Evolutionary conservation across 2,797 vertebrate species (phyloP).

Genomic region (Pterois miles): DNA sequence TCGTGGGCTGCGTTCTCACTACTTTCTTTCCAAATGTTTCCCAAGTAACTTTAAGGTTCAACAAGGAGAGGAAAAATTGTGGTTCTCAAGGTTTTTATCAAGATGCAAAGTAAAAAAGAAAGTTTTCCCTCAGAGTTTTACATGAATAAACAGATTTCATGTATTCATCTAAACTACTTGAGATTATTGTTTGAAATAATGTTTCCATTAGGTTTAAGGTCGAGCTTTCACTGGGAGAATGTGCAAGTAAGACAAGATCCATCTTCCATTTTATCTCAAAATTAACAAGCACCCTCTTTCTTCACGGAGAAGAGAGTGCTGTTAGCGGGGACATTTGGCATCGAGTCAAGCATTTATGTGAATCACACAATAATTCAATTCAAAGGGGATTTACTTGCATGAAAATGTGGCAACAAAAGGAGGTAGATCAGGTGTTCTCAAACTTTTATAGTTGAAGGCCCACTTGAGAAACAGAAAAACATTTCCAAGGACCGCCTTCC

Average conservation of each 20-base stretch:
- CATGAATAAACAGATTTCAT: not conserved
- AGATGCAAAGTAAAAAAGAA: not conserved
- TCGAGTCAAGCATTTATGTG: not conserved
- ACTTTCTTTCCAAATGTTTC: not conserved
- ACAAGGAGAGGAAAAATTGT: constrained; percentile 11
- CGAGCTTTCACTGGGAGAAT: not conserved
- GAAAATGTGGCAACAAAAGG: not conserved
- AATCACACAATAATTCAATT: not conserved
- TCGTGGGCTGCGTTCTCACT: not conserved
- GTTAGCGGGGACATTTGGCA: not conserved
- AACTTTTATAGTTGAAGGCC: not conserved
- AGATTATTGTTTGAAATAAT: not conserved
- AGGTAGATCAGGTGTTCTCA: not conserved
- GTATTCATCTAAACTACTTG: not conserved
- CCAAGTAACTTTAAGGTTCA: not conserved
- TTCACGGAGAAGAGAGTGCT: not conserved
- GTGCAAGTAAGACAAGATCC: not conserved
- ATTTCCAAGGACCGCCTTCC: not conserved
- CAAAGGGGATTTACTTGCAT: not conserved
- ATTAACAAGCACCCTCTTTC: not conserved
- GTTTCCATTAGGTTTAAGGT: not conserved
- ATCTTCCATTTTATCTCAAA: not conserved
- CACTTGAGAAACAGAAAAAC: too few species aligned
- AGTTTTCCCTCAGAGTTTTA: not conserved
- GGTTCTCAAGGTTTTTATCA: not conserved